Evolutionary conservation across 2,888 invertebrate genomes (phyloP).

Genomic region (Drosophila fungiperda): DNA sequence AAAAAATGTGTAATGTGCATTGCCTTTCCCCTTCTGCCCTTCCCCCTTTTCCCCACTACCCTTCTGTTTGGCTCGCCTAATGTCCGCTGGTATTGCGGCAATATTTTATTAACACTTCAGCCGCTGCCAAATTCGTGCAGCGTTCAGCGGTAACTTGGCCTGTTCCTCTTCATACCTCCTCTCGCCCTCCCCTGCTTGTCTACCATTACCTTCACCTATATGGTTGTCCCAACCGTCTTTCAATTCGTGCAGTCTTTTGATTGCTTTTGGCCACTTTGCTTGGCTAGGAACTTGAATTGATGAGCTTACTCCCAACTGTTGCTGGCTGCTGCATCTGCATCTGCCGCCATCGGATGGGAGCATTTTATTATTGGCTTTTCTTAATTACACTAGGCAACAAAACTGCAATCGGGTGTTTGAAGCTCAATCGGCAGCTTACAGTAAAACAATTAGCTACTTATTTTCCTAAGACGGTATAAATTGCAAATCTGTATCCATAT

Average conservation of each 20-base stretch:
- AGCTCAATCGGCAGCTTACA: neutral
- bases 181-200: neutral
- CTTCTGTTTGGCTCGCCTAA: neutral
- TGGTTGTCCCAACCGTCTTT: slow-evolving; percentile 32
- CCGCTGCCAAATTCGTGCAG: slow-evolving; percentile 69
- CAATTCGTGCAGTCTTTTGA: slow-evolving; percentile 55
- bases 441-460: neutral
- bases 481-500: neutral
- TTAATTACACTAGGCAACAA: slow-evolving; percentile 39
- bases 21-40: slow-evolving; percentile 18
- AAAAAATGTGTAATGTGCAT: slow-evolving; percentile 20
- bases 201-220: neutral
- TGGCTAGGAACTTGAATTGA: slow-evolving; percentile 38
- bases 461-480: neutral
- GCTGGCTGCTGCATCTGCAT: neutral
- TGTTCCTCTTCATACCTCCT: neutral
- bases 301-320: slow-evolving; percentile 13
- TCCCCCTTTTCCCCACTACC: neutral
- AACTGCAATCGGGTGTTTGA: neutral
- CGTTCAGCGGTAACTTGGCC: slow-evolving; percentile 31
- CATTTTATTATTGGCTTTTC: slow-evolving; percentile 40
- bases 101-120: slow-evolving; percentile 79
- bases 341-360: slow-evolving; percentile 13
- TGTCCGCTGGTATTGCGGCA: slow-evolving; percentile 55
- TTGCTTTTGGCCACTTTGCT: slow-evolving; percentile 53